Conservation (phyloP, 1,140 invertebrate genomes). For the Gryon sp. region DNA sequence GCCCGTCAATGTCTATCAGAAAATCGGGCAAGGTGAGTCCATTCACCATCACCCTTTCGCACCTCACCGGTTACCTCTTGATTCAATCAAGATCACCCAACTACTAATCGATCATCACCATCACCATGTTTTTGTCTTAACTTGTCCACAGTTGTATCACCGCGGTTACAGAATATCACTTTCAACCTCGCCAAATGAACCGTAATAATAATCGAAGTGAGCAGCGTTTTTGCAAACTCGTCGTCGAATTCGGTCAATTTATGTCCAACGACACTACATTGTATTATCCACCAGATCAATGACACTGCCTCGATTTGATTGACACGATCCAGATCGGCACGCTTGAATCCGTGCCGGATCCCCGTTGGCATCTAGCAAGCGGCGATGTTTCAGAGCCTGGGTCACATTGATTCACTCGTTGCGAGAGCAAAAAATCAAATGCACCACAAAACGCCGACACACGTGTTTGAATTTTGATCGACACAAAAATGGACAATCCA, state of each 20-base stretch:
- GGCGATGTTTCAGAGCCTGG: not conserved
- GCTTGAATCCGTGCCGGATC: not conserved
- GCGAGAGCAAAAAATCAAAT: not conserved
- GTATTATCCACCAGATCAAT: constrained; percentile 2
- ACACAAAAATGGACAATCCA: too few species aligned
- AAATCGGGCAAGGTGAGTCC: constrained; percentile 64
- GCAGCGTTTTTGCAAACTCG: too few species aligned
- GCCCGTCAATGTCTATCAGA: constrained; percentile 44
- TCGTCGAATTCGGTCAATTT: not conserved
- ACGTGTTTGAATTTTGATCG: too few species aligned
- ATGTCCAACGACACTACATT: constrained; percentile 14
- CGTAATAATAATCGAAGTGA: too few species aligned
- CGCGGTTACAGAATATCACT: too few species aligned
- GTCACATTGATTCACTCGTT: not conserved
- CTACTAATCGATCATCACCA: constrained; percentile 58
- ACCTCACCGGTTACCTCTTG: constrained; percentile 25
- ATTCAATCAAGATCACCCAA: constrained; percentile 11
- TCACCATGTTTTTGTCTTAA: not conserved
- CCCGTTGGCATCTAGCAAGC: constrained; percentile 8
- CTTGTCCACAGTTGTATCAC: not conserved
- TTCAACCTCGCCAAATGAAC: too few species aligned
- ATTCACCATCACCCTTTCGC: constrained; percentile 72
- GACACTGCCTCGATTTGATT: constrained; percentile 4
- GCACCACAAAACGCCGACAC: constrained; percentile 1
- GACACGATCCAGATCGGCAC: constrained; percentile 12